Evolutionary conservation across 2,797 vertebrate species (phyloP), one percentile per base, ranked within the genome.

Genomic region (Tapera naevia): DNA sequence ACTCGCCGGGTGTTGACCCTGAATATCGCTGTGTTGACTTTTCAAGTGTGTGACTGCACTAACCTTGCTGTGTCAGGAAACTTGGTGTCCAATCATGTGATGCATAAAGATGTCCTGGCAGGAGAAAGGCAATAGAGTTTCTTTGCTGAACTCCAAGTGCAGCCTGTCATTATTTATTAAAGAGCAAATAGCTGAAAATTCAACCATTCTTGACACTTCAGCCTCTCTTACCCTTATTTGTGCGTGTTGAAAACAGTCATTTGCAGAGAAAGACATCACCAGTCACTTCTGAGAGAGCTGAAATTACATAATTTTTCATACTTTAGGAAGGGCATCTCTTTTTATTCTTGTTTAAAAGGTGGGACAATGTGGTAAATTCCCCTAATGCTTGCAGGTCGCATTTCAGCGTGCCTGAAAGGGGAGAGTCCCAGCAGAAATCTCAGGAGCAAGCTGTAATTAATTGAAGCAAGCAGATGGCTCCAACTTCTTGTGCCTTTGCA

Each of bases 161-260:
- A 92, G 58, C 56, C 45, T 84, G 91, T 91, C 96, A 81, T 94
- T 83, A 96, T 76, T 95, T 96, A 94, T 97, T 96, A 86, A 92
- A 84, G 70, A 81, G 73, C 56, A 73, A 67, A 85, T 5, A 67
- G 60, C 71, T 92, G 92, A 84, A 91, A 95, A 91, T 62, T 66
- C 89, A 95, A 41, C 85, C 28, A 0, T 54, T 93, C 70, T 71
- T 89, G 94, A 88, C 82, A 73, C 70, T 79, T 88, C 66, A 53
- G 11, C 73, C 56, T 91, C 54, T 86, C 70, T 62, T 39, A 50
- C 51, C 17, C 11, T 39, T 75, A 58, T 89, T 32, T 88, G 85
- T 70, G 37, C 46, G 25, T 25, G 53, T 73, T 35, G 53, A 30
- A n/a, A 91, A 32, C 16, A 88, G 67, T 57, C 51, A 50, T 90